Base-by-base conservation (phyloP, 1,140 invertebrate species). In the Scaptomyza hsui region DNA sequence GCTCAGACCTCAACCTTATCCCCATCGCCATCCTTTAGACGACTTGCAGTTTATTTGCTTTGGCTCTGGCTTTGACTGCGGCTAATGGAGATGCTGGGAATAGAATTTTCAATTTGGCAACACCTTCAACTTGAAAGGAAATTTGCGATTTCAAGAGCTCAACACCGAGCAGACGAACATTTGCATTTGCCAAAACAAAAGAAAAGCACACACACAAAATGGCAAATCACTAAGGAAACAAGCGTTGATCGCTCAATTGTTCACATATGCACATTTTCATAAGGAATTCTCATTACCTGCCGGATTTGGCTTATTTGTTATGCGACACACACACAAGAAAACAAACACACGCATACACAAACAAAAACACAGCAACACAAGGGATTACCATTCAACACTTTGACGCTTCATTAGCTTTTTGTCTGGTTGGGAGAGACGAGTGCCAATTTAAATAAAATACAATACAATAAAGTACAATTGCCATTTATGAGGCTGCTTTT, bases 401-500 rank as follows among this genome's bases (percentile, higher is more conserved):
- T 81, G 78, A 63, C 73, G 78, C 78, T 77, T 81, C 78, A 81
- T 81, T 81, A 81, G 73, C 39, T 45, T 19, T 37, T 13, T 42
- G 37, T 44, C 41, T 5, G 56, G 15, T 21, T 41, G 7, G 57
- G 12, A 35, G 32, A 24, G 55, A 48, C 35, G 35, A 57, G 42
- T 53, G 32, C 9, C 52, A 42, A 52, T 32, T 21, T 64, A 56
- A 77, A 74, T 73, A 65, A 70, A 69, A 65, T 69, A 62, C 24
- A 26, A 0, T 26, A 21, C 19, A 76, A 73, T 73, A 65, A 69
- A 69, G 61, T 69, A 62, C 53, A 56, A 75, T 68, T 67, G 52
- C 39, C 53, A 63, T 75, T 62, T 32, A 61, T 47, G 55, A n/a
- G 55, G 10, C 10, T 16, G n/a, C 4, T 19, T 26, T 29, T 62